Evolutionary conservation across 2,888 invertebrate species (phyloP).

Genomic region (Nymphalis polychloros): DNA sequence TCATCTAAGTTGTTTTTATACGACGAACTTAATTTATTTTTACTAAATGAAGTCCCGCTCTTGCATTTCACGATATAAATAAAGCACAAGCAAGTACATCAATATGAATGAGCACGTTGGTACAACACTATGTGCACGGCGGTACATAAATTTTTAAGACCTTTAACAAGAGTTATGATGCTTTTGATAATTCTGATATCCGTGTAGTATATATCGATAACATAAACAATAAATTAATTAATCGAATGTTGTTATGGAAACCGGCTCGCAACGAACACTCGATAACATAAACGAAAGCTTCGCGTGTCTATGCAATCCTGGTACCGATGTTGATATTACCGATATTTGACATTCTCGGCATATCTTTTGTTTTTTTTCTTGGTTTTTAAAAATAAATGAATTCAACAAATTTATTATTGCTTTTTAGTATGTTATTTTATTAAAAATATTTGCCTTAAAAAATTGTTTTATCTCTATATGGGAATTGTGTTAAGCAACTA

Average conservation of each 20-base stretch:
- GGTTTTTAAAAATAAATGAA: too few species aligned
- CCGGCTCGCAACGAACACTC: neutral
- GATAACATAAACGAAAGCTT: conserved; percentile 8
- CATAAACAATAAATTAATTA: conserved; percentile 16
- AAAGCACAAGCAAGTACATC: too few species aligned
- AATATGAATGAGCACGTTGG: too few species aligned
- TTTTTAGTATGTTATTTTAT: too few species aligned
- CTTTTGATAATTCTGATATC: conserved; percentile 11
- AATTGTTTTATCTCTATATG: too few species aligned
- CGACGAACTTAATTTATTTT: neutral
- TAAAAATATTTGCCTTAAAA: too few species aligned
- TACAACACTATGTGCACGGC: too few species aligned
- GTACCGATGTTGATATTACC: conserved; percentile 32
- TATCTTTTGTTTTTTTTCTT: neutral
- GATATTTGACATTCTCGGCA: conserved; percentile 15
- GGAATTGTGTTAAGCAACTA: too few species aligned
- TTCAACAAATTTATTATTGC: too few species aligned
- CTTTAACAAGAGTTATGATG: neutral
- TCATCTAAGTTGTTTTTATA: conserved; percentile 29
- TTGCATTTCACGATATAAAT: too few species aligned
- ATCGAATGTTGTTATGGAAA: conserved; percentile 11
- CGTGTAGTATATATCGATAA: conserved; percentile 16
- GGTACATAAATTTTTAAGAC: neutral
- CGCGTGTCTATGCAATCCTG: conserved; percentile 24
- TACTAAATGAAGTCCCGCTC: neutral